phyloP scores from a whole-genome alignment of 2,113 vertebrate species.

The Arenaria interpres region DNA sequence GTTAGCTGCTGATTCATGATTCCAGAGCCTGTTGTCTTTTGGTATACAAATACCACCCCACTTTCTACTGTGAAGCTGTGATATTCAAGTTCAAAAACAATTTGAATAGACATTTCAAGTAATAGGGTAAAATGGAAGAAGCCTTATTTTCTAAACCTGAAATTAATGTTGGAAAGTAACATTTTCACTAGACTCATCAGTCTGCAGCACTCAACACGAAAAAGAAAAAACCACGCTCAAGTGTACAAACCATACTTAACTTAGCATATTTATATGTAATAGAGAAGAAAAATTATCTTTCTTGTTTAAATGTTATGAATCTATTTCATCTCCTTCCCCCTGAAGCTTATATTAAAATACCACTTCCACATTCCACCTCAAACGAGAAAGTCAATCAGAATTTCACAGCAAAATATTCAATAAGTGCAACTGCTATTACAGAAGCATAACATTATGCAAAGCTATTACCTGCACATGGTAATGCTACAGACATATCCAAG shows the following conservation, averaged over 20 bases:
- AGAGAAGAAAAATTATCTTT: background rate
- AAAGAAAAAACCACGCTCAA: background rate
- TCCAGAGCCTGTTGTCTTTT: background rate
- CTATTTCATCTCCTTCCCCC: background rate
- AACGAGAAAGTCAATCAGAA: background rate
- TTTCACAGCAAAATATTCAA: background rate
- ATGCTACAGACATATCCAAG: background rate
- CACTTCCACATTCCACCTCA: background rate
- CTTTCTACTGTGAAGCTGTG: background rate
- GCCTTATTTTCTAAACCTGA: background rate
- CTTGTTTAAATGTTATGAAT: background rate
- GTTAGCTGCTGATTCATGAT: background rate
- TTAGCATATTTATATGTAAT: background rate
- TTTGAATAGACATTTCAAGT: background rate
- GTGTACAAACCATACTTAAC: background rate
- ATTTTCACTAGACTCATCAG: background rate
- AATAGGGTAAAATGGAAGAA: background rate
- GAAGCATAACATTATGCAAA: background rate
- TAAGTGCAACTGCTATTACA: background rate
- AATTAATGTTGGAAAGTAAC: slow-evolving; percentile 3
- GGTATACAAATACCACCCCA: background rate
- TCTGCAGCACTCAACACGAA: background rate
- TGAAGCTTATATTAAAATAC: background rate
- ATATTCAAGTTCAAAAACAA: slow-evolving; percentile 29
- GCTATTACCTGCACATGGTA: background rate